These are phyloP conservation scores for Tipula vernalis DNA, from an alignment of 2,888 invertebrate species.

Conservation along the genomic window DNA sequence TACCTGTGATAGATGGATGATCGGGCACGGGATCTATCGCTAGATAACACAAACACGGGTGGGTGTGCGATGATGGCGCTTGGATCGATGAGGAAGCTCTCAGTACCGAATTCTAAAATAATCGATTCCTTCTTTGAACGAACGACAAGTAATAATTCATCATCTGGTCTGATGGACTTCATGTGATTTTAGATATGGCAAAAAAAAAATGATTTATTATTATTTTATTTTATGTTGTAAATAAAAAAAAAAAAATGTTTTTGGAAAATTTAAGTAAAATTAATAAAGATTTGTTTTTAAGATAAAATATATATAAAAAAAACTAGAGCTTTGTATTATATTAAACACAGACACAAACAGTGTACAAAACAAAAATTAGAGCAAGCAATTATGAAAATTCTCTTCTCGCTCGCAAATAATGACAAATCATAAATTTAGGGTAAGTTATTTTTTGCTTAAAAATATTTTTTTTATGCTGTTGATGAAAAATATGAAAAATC, in stretches of 20 bases:
- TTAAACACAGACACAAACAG: background rate
- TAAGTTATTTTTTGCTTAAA: background rate
- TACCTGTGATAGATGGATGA: background rate
- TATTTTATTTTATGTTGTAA: background rate
- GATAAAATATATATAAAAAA: background rate
- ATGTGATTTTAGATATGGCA: background rate
- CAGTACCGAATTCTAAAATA: background rate
- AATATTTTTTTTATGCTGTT: background rate
- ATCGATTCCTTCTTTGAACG: constrained; percentile 13
- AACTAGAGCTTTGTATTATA: background rate
- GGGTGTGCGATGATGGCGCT: constrained; percentile 20
- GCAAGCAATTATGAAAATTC: background rate
- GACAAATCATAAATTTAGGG: background rate
- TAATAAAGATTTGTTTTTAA: background rate
- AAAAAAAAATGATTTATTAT: background rate
- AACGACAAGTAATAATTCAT: background rate
- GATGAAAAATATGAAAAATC: background rate
- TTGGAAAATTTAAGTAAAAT: background rate
- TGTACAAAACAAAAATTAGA: background rate
- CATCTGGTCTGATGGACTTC: background rate
- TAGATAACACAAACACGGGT: background rate
- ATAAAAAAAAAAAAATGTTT: background rate
- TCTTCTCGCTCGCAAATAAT: background rate
- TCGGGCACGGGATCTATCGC: background rate
- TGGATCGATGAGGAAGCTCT: constrained; percentile 21